Evolutionary conservation across 2,113 vertebrate species (phyloP), one percentile per base, ranked within the genome.

Genomic region (Heterocephalus glaber): DNA sequence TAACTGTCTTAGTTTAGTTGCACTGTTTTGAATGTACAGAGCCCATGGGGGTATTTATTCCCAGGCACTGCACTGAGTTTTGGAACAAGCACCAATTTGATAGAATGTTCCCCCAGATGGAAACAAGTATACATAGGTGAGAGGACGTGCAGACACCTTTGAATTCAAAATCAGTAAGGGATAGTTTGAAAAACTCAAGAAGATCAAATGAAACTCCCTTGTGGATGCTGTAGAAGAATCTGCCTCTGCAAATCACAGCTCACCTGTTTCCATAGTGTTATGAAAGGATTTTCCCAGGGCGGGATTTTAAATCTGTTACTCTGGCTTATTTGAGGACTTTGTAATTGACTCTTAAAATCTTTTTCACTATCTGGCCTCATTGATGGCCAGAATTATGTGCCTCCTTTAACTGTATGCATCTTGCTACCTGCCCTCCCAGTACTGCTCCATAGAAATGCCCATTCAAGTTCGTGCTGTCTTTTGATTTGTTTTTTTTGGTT

Each of bases 101-200:
- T 66, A 89, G 84, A 58, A 52, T 28, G 30, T 82, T 95, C n/a
- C 6, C 30, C 19, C 49, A 79, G 61, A 38, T 16, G 5, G 14
- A 65, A 88, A 77, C 92, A 82, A 85, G 66, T 68, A 86, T 86
- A 86, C 41, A 86, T 30, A 87, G 56, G 54, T 86, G 68, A 94
- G 77, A 93, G 52, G 52, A 33, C 63, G 92, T 86, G 20, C 61
- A 65, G 12, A 80, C 58, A 52, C 41, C 66, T 97, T 95, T 95
- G 95, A 91, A 89, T 41, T 80, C 1, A 10, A 63, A 76, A 83
- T 92, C n/a, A 56, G 72, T 7, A 33, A 86, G 49, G 79, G 24
- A 44, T 44, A n/a, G 12, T 84, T 81, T 56, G 52, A 86, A 93
- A 96, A 72, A 47, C 38, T 87, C 20, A 24, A 49, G 44, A 54